These are phyloP conservation scores for Melitaea athalia DNA, from an alignment of 2,888 invertebrate genomes.

Conservation along the genomic window DNA sequence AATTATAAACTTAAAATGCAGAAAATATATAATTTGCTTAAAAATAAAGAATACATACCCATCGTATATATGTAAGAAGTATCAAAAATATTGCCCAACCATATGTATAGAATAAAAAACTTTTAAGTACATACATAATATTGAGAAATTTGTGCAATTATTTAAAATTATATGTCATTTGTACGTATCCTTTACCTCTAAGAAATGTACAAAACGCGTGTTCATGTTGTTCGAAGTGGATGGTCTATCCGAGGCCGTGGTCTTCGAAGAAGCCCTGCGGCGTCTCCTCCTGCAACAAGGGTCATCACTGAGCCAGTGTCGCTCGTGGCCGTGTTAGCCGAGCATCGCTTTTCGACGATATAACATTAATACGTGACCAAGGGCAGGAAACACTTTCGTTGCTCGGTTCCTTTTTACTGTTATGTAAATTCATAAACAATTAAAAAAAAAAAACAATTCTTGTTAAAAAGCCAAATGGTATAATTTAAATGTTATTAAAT, in stretches of 20 bases:
- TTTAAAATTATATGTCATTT: not conserved
- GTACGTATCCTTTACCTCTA: conserved; percentile 26
- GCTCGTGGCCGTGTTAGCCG: conserved; percentile 79
- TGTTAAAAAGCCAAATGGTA: too few relatives aligned
- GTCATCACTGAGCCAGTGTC: conserved; percentile 78
- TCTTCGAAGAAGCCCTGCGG: conserved; percentile 99
- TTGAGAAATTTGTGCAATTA: not conserved
- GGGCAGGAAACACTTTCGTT: not conserved
- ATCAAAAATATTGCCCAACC: not conserved
- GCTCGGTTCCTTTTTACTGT: not conserved
- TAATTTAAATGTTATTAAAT: too few relatives aligned
- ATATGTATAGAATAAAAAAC: not conserved
- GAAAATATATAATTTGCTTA: conserved; percentile 17
- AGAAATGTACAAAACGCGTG: not conserved
- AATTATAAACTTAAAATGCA: conserved; percentile 1
- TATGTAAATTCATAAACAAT: not conserved
- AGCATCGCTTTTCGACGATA: conserved; percentile 62
- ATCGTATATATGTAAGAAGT: conserved; percentile 7
- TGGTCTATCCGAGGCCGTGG: conserved; percentile 94
- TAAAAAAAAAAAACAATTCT: too few relatives aligned
- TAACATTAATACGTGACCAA: conserved; percentile 4
- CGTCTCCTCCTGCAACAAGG: conserved; percentile 97
- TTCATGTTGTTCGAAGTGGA: not conserved
- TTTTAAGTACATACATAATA: not conserved
- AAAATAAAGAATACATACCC: conserved; percentile 28